Evolutionary conservation across 2,888 invertebrate species (phyloP), one percentile per base, ranked within the genome.

Genomic region (Spicauda simplicius): DNA sequence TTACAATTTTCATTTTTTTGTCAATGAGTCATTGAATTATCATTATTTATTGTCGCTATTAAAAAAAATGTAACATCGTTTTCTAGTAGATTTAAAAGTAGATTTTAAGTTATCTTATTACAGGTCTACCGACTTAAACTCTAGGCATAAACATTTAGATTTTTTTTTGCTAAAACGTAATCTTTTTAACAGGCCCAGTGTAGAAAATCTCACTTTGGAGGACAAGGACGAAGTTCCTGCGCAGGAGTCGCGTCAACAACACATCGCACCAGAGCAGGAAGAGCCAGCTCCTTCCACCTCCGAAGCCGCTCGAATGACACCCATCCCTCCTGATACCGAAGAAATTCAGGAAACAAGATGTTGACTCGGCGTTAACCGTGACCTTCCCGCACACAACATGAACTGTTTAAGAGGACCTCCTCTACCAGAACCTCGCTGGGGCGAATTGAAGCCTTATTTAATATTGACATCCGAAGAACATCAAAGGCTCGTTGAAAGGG

Each of bases 391-490:
- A 19, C 12, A 19, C 5, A 20, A 14, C 12, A 11, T 25, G 41
- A 41, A 20, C 8, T 33, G n/a, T 6, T 10, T 57, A 4, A 3
- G 10, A 7, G 50, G 64, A n/a, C 37, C 57, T 7, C 64, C 64
- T 37, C 45, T 64, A 12, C 64, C 64, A 19, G 16, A 16, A 33
- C 57, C 57, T 12, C 50, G 52, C 6, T 64, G 64, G 64, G 52
- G 37, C n/a, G 20, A 64, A 12, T 2, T 12, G 1, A 6, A n/a
- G 2, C 14, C 7, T n/a, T 33, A 25, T 16, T 52, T 57, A 6
- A 6, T 33, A 50, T 8, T 64, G 37, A 50, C 50, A 12, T 16
- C 20, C 16, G 57, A 19, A 16, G 52, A 64, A 20, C 16, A 64
- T 33, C 19, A 20, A 5, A 10, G 37, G 2, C 0, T 64, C 7